Evolutionary conservation across 2,113 vertebrate species (phyloP).

Genomic region (Pungitius pungitius): DNA sequence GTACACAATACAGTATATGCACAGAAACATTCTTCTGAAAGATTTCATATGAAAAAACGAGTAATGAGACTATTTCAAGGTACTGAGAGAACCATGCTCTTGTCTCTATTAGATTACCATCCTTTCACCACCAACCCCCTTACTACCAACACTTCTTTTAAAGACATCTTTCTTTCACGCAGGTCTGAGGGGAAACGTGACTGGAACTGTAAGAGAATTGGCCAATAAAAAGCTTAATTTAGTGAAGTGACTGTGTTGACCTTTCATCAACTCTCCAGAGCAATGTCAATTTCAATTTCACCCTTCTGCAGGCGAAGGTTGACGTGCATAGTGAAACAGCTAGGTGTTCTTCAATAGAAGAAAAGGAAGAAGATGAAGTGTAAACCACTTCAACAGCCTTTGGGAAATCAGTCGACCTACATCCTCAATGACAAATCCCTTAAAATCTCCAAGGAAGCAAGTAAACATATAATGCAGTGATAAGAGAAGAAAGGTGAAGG

Average conservation of each 20-base stretch:
- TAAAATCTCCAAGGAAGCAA: conserved; percentile 35
- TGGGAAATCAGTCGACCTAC: neutral
- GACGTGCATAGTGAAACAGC: conserved; percentile 42
- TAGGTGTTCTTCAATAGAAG: conserved; percentile 11
- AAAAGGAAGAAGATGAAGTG: neutral
- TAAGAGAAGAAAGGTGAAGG: conserved; percentile 11
- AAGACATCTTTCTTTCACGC: conserved; percentile 1
- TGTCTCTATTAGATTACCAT: neutral
- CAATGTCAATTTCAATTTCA: conserved; percentile 67
- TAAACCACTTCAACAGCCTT: neutral
- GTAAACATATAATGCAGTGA: conserved; percentile 15
- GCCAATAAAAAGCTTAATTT: conserved; percentile 31
- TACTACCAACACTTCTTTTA: neutral
- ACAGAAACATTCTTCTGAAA: neutral
- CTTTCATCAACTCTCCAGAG: conserved; percentile 54
- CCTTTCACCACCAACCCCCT: neutral
- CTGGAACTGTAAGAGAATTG: conserved; percentile 3
- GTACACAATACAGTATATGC: neutral
- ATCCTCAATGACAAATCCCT: conserved; percentile 6
- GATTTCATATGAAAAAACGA: conserved; percentile 5
- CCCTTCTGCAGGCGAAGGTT: conserved; percentile 32
- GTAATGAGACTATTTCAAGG: neutral
- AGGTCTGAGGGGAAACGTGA: conserved; percentile 7
- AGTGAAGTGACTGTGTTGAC: conserved; percentile 57
- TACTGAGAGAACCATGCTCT: neutral